Evolutionary conservation across 2,113 vertebrate species (phyloP).

Genomic region (Sinosuthora webbiana): DNA sequence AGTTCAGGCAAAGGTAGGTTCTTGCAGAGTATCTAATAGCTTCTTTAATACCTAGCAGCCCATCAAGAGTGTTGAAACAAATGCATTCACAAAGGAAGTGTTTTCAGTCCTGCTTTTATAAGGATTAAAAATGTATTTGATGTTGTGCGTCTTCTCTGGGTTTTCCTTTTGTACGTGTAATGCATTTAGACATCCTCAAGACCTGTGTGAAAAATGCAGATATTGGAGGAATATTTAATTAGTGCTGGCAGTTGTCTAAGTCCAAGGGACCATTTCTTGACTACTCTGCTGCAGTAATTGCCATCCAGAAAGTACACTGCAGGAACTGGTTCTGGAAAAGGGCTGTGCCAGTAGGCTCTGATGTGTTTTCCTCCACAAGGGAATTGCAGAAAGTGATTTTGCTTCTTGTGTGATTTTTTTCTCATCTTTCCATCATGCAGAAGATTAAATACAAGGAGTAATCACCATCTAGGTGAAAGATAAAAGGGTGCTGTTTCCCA

Average conservation of each 20-base stretch:
- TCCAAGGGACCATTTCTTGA: not conserved
- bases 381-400: not conserved
- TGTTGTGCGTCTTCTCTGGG: not conserved
- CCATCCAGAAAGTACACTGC: not conserved
- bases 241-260: not conserved
- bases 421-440: not conserved
- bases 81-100: not conserved
- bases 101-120: not conserved
- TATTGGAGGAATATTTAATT: not conserved
- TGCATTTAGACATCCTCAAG: not conserved
- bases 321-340: not conserved
- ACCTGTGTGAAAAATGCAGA: not conserved
- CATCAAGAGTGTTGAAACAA: not conserved
- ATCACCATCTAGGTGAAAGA: not conserved
- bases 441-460: conserved; percentile 2
- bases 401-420: not conserved
- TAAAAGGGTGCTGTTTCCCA: not conserved
- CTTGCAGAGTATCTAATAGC: not conserved
- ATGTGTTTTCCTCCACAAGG: not conserved
- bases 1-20: not conserved
- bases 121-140: not conserved
- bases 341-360: not conserved
- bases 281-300: not conserved
- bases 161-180: not conserved
- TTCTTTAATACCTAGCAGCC: not conserved